Percentiles rank a stretch among this genome's conserved stretches.
phyloP scores from a whole-genome alignment of 2,113 vertebrate species.

The Gallinago jamesoni region DNA sequence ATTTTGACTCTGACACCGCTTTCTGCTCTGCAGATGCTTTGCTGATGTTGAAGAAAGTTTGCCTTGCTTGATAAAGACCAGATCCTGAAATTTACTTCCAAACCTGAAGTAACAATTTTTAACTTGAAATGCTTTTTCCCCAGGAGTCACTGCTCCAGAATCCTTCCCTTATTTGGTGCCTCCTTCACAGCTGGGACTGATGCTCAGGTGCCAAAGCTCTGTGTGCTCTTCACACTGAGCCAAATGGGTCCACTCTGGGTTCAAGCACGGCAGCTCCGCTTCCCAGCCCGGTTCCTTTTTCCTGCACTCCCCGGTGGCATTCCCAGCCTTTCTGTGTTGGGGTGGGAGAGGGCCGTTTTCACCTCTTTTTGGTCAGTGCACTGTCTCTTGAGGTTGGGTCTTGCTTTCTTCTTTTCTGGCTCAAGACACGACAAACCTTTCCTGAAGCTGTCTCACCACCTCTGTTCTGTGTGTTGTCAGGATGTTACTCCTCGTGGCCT shows the following conservation, averaged over 20 bases:
- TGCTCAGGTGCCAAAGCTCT: slow-evolving; percentile 66
- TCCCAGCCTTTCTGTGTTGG: not conserved
- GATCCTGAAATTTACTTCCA: slow-evolving; percentile 82
- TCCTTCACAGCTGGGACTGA: slow-evolving; percentile 68
- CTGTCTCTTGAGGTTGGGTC: not conserved
- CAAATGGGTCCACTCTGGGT: not conserved
- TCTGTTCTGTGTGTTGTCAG: not conserved
- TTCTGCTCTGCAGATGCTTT: slow-evolving; percentile 68
- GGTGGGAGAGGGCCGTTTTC: not conserved
- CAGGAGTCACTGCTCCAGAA: slow-evolving; percentile 72
- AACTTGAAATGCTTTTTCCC: slow-evolving; percentile 79
- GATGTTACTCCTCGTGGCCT: not conserved
- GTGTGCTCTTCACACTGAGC: not conserved
- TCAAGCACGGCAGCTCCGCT: not conserved
- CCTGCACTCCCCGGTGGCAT: not conserved
- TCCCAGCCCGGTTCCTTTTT: not conserved
- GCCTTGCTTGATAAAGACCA: slow-evolving; percentile 82
- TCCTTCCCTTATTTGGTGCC: slow-evolving; percentile 86
- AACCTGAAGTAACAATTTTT: slow-evolving; percentile 83
- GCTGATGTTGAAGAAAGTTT: slow-evolving; percentile 73
- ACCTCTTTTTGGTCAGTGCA: not conserved
- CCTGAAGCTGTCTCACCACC: not conserved
- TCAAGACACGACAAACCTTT: not conserved
- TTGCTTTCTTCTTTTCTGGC: slow-evolving; percentile 20
- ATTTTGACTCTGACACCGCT: slow-evolving; percentile 58